Conservation (phyloP, 2,113 vertebrate species). For the Centrocercus urophasianus region DNA sequence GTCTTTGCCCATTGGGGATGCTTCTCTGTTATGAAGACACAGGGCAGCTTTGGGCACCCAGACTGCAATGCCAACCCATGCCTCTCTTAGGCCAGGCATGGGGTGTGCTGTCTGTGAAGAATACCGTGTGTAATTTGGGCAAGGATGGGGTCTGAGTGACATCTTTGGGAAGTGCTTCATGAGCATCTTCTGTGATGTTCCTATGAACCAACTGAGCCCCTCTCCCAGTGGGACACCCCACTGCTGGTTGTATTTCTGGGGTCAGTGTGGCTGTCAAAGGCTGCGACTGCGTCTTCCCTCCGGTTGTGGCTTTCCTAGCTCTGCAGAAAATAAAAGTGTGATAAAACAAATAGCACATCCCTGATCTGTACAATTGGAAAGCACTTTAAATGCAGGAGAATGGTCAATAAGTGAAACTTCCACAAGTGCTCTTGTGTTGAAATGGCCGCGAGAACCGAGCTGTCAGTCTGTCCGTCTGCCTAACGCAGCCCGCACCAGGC, state of each 20-base stretch:
- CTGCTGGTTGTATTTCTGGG: not conserved
- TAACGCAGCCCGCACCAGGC: not conserved
- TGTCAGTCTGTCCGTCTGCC: accelerated
- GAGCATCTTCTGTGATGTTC: not conserved
- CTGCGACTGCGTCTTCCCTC: not conserved
- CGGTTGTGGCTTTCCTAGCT: not conserved
- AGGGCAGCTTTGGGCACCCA: not conserved
- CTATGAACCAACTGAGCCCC: not conserved
- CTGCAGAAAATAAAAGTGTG: not conserved
- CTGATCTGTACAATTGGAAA: not conserved
- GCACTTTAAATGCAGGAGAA: not conserved
- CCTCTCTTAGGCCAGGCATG: accelerated
- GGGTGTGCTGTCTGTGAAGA: accelerated
- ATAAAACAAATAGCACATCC: not conserved
- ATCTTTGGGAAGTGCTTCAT: not conserved
- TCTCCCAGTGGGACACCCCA: not conserved
- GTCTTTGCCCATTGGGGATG: not conserved
- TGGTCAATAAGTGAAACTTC: not conserved
- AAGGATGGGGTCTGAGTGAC: not conserved
- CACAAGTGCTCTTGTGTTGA: not conserved
- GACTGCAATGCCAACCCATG: accelerated
- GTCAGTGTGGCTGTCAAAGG: not conserved
- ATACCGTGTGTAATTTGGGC: not conserved
- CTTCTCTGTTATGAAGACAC: accelerated
- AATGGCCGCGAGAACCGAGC: not conserved